A percentile compares a stretch with the other conserved stretches of the same genome.
phyloP scores from a whole-genome alignment of 2,797 vertebrate genomes.

The Balearica regulorum region DNA sequence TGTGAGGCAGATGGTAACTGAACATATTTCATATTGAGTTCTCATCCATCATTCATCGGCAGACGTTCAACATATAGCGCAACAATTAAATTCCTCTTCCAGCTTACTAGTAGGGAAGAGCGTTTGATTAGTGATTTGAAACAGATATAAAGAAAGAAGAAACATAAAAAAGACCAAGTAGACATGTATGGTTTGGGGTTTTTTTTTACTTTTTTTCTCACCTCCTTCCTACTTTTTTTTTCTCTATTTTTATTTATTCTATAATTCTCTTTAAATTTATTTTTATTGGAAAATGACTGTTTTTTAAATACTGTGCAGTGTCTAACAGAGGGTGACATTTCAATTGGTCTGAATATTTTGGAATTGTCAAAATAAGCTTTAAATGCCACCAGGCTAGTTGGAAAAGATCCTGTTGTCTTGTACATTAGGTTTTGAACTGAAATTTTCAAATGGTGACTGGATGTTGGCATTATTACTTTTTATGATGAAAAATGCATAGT shows the following conservation, averaged over 20 bases:
- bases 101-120: not conserved
- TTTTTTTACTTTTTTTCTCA: not conserved
- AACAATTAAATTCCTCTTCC: not conserved
- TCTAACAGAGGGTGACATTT: not conserved
- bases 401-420: not conserved
- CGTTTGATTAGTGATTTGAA: not conserved
- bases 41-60: not conserved
- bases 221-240: not conserved
- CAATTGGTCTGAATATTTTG: not conserved
- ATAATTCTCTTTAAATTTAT: not conserved
- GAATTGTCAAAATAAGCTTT: not conserved
- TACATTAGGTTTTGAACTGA: not conserved
- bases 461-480: not conserved
- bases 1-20: fast-evolving
- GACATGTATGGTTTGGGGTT: no score
- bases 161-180: not conserved
- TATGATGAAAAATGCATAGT: not conserved
- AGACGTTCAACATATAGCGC: not conserved
- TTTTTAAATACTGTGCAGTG: not conserved
- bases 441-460: not conserved
- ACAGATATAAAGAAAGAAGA: not conserved
- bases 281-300: not conserved
- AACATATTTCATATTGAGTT: not conserved
- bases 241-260: not conserved
- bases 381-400: not conserved